Base-by-base conservation (phyloP, 2,797 vertebrate species). In the Cossypha caffra region DNA sequence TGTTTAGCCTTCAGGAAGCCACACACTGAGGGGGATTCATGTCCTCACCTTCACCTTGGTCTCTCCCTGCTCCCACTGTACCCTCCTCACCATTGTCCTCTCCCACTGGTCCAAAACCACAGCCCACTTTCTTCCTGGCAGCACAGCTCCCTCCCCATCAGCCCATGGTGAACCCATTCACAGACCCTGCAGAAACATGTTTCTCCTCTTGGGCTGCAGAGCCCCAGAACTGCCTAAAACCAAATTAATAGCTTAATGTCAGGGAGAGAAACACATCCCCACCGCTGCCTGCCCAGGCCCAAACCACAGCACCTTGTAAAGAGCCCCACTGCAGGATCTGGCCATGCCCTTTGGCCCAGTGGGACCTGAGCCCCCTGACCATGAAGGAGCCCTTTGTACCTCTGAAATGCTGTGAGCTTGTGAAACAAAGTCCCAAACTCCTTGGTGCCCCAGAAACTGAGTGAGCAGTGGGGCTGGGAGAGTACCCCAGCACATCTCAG, bases 371-470 rank as follows among this genome's bases (percentile, higher is more conserved):
- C 57, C 38, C 74, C 6, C 0, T 17, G 57, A 17, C 15, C 81
- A 26, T 25, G 35, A 72, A 67, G 73, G 66, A 86, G 29, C 51
- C 66, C 62, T 96, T 76, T 93, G 92, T 85, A 93, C 81, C 79
- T 88, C 78, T 91, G 64, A 92, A 94, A 83, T 16, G 68, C 78
- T 79, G 66, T 73, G 68, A 94, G 79, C 88, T 84, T 76, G 86
- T 73, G 86, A 91, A 96, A 94, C 55, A 66, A 75, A 91, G 71
- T 58, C 54, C 80, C 69, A 88, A 81, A 51, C 18, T 84, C 55
- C 89, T 86, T 38, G 77, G 91, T 91, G 86, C 90, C 91, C 87
- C 1, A 96, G 88, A 64, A 94, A 84, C 72, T 57, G 66, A 92
- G 86, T 13, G 73, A 94, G 78, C 45, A 68, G 69, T 88, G 58